These are phyloP conservation scores for Mus pahari DNA, from an alignment of 2,113 vertebrate species.

Conservation along the genomic window DNA sequence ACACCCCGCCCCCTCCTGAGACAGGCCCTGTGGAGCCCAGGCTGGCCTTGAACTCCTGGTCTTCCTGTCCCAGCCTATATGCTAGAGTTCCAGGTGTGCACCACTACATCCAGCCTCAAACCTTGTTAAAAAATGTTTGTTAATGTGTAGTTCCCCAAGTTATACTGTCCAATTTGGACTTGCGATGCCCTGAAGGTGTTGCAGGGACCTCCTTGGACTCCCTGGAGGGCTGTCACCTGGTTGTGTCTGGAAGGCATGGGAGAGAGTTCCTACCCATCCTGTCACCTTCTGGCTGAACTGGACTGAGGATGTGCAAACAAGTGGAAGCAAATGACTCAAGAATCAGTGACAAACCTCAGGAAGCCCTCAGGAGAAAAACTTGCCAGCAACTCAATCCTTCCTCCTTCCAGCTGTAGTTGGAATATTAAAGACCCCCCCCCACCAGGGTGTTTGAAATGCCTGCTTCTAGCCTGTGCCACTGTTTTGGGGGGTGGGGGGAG, in stretches of 20 bases:
- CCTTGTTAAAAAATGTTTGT: constrained; percentile 19
- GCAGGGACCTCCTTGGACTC: background rate
- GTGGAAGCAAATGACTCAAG: background rate
- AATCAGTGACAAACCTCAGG: background rate
- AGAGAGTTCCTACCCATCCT: background rate
- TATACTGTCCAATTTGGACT: background rate
- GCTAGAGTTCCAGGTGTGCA: background rate
- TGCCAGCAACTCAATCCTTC: background rate
- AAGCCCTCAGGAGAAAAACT: background rate
- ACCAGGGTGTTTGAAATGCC: background rate
- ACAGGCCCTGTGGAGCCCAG: background rate
- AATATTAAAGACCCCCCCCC: background rate
- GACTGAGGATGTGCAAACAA: background rate
- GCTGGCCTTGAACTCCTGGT: background rate
- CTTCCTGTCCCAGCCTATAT: background rate
- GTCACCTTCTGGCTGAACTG: background rate
- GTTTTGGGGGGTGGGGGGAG: background rate
- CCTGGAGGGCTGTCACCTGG: background rate
- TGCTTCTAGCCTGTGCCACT: background rate
- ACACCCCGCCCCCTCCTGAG: background rate
- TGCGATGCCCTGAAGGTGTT: background rate
- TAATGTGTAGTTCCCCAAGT: background rate
- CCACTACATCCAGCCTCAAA: background rate
- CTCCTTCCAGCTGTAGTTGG: background rate
- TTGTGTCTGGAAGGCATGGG: background rate